Conservation (phyloP, 2,113 vertebrate genomes). For the Aphelocoma coerulescens region DNA sequence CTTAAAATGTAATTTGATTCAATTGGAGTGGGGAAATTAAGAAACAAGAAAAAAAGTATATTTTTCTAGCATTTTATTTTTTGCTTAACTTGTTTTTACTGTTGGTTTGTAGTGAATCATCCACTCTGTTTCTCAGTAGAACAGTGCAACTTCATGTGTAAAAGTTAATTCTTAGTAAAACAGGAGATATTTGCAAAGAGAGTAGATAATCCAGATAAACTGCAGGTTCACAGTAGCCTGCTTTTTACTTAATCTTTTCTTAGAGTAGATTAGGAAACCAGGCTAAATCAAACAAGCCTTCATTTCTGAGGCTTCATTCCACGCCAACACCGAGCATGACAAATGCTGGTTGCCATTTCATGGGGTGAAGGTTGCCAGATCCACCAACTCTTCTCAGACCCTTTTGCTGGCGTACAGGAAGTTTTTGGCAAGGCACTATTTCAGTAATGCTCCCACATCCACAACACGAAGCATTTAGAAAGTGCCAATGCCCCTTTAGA, state of each 20-base stretch:
- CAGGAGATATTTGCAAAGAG: neutral
- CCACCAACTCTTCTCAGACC: neutral
- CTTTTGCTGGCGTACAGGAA: rapidly evolving
- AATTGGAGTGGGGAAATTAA: neutral
- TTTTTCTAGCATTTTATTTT: neutral
- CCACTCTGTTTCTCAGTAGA: neutral
- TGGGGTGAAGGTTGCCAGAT: neutral
- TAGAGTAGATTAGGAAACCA: neutral
- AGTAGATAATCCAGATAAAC: neutral
- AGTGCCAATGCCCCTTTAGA: neutral
- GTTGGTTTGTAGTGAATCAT: neutral
- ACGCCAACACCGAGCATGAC: neutral
- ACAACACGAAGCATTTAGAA: neutral
- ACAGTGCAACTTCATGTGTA: neutral
- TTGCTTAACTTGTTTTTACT: neutral
- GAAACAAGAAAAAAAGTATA: neutral
- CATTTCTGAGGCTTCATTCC: neutral
- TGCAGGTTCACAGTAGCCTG: neutral
- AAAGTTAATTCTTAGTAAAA: neutral
- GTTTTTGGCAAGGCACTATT: neutral
- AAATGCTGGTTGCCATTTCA: neutral
- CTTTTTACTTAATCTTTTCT: neutral
- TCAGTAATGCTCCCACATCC: neutral
- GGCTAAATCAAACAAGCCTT: neutral
- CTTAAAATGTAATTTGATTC: neutral